Evolutionary conservation across 2,113 vertebrate genomes (phyloP).

Genomic region (Polypterus bichir): DNA sequence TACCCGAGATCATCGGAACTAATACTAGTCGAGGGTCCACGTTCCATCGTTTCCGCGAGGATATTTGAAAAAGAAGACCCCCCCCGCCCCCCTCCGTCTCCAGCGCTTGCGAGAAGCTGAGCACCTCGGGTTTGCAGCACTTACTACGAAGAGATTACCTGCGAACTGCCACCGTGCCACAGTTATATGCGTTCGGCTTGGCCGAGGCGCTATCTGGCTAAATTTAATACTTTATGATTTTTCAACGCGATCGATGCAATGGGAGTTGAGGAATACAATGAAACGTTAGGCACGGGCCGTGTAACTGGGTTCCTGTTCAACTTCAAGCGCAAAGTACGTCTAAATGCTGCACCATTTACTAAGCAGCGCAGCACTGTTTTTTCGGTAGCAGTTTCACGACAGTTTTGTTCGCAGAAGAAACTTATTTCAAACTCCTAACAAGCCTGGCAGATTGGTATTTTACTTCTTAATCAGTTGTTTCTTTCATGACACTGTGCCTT

Average conservation of each 20-base stretch:
- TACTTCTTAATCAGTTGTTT: too few species aligned
- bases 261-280: background rate
- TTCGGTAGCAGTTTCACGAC: constrained; percentile 15
- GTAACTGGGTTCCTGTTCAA: constrained; percentile 20
- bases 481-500: too few species aligned
- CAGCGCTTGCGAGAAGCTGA: constrained; percentile 16
- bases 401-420: constrained; percentile 8
- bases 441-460: too few species aligned
- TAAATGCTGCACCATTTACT: constrained; percentile 25
- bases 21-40: constrained; percentile 1
- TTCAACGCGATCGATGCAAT: background rate
- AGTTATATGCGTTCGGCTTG: constrained; percentile 17
- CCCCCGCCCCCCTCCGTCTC: constrained; percentile 12
- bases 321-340: constrained; percentile 27
- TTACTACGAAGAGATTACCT: constrained; percentile 41
- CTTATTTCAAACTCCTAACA: constrained; percentile 4
- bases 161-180: constrained; percentile 30
- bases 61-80: too few species aligned
- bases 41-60: background rate
- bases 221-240: constrained; percentile 3
- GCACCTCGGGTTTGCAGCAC: constrained; percentile 23
- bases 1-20: constrained; percentile 8
- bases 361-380: background rate
- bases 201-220: background rate
- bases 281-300: constrained; percentile 1